Percentiles rank a stretch among this genome's conserved stretches.
Evolutionary conservation across 2,113 vertebrate genomes (phyloP).

Genomic region (Apteryx mantelli): DNA sequence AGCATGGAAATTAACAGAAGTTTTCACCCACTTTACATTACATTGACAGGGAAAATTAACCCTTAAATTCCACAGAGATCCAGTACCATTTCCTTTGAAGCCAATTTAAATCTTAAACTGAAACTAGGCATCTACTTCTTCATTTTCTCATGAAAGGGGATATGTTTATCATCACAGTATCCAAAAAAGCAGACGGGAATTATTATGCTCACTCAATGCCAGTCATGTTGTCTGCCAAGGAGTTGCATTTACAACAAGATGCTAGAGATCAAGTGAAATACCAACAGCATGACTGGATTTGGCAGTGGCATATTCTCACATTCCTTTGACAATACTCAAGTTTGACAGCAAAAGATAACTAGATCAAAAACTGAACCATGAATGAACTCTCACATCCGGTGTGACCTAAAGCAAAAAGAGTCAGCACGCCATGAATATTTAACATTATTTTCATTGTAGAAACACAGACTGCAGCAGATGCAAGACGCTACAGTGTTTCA

Average conservation of each 20-base stretch:
- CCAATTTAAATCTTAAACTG: background rate
- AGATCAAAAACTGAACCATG: background rate
- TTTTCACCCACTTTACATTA: background rate
- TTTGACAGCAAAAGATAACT: constrained; percentile 1
- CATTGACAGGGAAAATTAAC: background rate
- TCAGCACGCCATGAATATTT: background rate
- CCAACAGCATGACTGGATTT: background rate
- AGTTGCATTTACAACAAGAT: constrained; percentile 25
- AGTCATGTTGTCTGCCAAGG: background rate
- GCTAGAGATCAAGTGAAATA: constrained; percentile 21
- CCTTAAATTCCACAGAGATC: background rate
- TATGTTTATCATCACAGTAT: background rate
- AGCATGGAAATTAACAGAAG: background rate
- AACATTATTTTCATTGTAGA: background rate
- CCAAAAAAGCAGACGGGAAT: background rate
- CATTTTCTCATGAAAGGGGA: background rate
- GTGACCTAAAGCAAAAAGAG: background rate
- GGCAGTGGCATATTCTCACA: background rate
- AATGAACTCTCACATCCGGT: background rate
- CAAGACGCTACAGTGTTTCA: background rate
- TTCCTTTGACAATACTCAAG: background rate
- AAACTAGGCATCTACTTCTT: background rate
- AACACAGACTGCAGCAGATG: background rate
- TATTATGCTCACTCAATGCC: background rate
- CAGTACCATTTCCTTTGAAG: background rate